Evolutionary conservation across 1,140 invertebrate species (phyloP).

Genomic region (Caenorhabditis brenneri): DNA sequence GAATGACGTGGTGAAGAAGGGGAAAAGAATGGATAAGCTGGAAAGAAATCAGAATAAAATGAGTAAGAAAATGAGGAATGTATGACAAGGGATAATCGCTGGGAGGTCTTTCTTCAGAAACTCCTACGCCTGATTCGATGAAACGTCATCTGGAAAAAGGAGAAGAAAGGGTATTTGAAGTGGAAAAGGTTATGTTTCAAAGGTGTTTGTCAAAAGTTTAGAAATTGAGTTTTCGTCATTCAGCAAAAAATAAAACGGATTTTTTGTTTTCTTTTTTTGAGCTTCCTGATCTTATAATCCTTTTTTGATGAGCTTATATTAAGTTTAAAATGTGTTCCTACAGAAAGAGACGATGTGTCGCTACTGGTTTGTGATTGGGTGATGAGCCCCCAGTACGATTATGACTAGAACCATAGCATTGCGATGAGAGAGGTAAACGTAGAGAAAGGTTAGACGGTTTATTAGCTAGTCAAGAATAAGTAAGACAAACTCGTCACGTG

Average conservation of each 20-base stretch:
- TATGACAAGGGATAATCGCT: not conserved
- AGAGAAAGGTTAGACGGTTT: too few species aligned
- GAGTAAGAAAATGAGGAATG: not conserved
- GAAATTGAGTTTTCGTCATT: too few species aligned
- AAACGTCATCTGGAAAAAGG: not conserved
- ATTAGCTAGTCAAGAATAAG: too few species aligned
- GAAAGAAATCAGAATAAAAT: slow-evolving; percentile 11
- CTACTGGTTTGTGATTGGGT: too few species aligned
- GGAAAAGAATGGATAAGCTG: not conserved
- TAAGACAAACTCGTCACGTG: too few species aligned
- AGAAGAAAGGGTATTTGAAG: not conserved
- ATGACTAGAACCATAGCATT: too few species aligned
- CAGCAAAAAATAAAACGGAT: too few species aligned
- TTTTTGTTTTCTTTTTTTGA: not conserved
- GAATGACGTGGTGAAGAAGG: not conserved
- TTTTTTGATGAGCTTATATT: not conserved
- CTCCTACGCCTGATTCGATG: not conserved
- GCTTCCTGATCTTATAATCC: not conserved
- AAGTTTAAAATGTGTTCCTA: not conserved
- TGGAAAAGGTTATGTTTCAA: not conserved
- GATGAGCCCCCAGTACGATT: too few species aligned
- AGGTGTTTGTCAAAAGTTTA: not conserved
- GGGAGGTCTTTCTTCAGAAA: not conserved
- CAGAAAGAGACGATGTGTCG: too few species aligned
- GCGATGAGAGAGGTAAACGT: too few species aligned